Evolutionary conservation across 1,140 invertebrate genomes (phyloP).

Genomic region (Drosophila kurseongensis): DNA sequence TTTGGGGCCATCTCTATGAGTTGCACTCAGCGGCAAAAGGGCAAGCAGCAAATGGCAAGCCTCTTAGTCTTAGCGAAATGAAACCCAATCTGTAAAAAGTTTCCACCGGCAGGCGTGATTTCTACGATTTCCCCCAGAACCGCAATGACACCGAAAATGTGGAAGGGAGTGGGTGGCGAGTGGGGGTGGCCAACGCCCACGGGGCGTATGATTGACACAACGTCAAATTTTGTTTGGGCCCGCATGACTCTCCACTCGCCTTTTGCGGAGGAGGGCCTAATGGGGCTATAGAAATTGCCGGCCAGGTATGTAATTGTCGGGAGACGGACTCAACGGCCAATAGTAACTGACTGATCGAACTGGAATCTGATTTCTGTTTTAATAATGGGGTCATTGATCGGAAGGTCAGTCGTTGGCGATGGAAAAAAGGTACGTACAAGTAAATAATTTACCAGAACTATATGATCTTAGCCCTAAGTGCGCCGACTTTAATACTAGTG

Average conservation of each 20-base stretch:
- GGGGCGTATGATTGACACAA: conserved; percentile 60
- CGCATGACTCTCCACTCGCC: conserved; percentile 37
- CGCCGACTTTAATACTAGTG: too few relatives aligned
- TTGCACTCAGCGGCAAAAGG: conserved; percentile 46
- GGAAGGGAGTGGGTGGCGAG: conserved; percentile 15
- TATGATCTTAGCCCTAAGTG: too few relatives aligned
- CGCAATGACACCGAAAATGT: conserved; percentile 25
- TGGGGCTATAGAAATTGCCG: conserved; percentile 47
- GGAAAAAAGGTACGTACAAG: too few relatives aligned
- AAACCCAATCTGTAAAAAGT: conserved; percentile 28
- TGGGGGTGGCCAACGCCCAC: conserved; percentile 50
- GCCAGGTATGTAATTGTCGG: conserved; percentile 25
- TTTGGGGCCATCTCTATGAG: conserved; percentile 43
- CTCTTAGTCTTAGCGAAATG: conserved; percentile 44
- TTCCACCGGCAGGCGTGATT: conserved; percentile 40
- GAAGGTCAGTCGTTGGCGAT: too few relatives aligned
- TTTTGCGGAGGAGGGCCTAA: conserved; percentile 34
- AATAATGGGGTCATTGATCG: not conserved
- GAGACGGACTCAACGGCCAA: not conserved
- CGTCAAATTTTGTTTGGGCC: conserved; percentile 24
- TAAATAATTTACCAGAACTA: too few relatives aligned
- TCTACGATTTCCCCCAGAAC: conserved; percentile 59
- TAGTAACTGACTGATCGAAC: not conserved
- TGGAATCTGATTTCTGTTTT: not conserved
- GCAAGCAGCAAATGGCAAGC: conserved; percentile 67